These are phyloP conservation scores for Sciurus vulgaris DNA, from an alignment of 2,797 vertebrate genomes.

Conservation along the genomic window DNA sequence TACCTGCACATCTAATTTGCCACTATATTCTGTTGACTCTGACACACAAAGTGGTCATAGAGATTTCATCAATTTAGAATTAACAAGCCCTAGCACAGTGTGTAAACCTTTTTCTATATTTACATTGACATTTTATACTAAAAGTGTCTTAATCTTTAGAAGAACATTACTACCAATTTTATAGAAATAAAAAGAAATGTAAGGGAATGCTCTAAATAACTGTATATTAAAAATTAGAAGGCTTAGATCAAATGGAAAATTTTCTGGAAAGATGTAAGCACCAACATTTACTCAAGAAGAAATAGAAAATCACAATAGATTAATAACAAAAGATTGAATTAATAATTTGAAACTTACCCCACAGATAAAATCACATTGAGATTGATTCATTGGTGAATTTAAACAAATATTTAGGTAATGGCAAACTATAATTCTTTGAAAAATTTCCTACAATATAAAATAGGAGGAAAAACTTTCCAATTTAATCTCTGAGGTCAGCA, in stretches of 20 bases:
- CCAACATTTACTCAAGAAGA: constrained; percentile 32
- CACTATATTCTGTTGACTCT: background rate
- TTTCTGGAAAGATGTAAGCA: background rate
- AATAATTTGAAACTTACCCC: background rate
- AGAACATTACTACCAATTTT: background rate
- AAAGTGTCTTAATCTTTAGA: constrained; percentile 45
- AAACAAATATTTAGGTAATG: constrained; percentile 8
- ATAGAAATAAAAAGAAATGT: background rate
- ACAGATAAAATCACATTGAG: background rate
- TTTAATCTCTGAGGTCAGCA: background rate
- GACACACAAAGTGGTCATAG: background rate
- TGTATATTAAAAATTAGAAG: background rate
- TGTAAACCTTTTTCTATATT: background rate
- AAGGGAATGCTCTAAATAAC: background rate
- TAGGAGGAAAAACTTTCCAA: background rate
- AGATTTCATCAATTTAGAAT: background rate
- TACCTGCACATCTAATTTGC: background rate
- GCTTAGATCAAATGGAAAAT: constrained; percentile 14
- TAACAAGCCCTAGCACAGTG: background rate
- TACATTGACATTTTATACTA: background rate
- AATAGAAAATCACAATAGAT: constrained; percentile 34
- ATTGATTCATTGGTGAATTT: constrained; percentile 10
- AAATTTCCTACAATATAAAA: background rate
- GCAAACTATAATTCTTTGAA: constrained; percentile 21
- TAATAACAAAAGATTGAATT: constrained; percentile 1